Base-by-base conservation (phyloP, 2,888 invertebrate species). In the Plebejus melissa region DNA sequence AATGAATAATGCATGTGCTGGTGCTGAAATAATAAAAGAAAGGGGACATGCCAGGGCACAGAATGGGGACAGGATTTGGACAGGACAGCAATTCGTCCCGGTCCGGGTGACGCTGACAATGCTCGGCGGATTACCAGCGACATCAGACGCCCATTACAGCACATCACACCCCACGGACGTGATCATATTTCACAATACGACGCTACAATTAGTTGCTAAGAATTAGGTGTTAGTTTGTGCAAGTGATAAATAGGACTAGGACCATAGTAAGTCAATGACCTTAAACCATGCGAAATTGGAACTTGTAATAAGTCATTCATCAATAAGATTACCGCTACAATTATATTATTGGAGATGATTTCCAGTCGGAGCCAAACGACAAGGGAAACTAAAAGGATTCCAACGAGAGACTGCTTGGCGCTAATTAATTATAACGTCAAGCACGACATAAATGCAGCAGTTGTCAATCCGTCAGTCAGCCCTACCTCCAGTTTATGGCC, bases 1-100 rank as follows among this genome's bases (percentile, higher is more conserved):
- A 79, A 91, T 91, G 90, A 90, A 91, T 91, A 89, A 91, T 90
- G 88, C 84, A 90, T 79, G 79, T 78, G 81, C 74, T 74, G 79
- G 77, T 79, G 78, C 81, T 83, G 83, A 84, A 84, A 85, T 85
- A 88, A 89, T 88, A 88, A 88, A 87, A 86, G 85, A 85, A 83
- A 80, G 82, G 82, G 80, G 79, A 78, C 79, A 79, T 77, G 65
- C 32, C 32, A 60, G 65, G 65, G 65, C 32, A 65, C 82, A 81
- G 83, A 85, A 83, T 83, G 65, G 65, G 65, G 65, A 65, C 82
- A 81, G 83, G 85, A 83, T 83, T 82, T 82, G 78, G 80, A 79
- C 77, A 79, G 82, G 81, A 81, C 81, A 80, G 79, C 87, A 86
- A 86, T 87, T 86, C 89, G 87, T 86, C 85, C 82, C 87, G 85